Evolutionary conservation across 1,140 invertebrate genomes (phyloP).

Genomic region (Ctenoplectra terminalis): DNA sequence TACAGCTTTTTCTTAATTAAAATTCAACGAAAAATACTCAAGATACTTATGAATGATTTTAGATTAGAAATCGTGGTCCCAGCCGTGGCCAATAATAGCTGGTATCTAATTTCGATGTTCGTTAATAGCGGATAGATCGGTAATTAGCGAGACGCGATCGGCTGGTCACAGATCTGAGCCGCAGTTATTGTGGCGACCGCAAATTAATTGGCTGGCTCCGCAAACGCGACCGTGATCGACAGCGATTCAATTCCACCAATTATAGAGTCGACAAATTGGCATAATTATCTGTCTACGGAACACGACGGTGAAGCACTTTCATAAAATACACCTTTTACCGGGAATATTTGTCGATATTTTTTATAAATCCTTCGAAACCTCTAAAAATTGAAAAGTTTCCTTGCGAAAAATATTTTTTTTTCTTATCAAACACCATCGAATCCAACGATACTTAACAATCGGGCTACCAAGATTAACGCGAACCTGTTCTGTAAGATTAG

Average conservation of each 20-base stretch:
- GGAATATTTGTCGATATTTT: too few species aligned
- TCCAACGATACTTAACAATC: too few species aligned
- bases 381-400: too few species aligned
- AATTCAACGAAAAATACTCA: neutral
- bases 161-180: constrained; percentile 32
- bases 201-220: constrained; percentile 65
- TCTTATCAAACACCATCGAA: too few species aligned
- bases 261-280: constrained; percentile 3
- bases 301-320: neutral
- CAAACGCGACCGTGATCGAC: constrained; percentile 43
- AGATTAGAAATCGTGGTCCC: neutral
- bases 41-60: neutral
- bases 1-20: too few species aligned
- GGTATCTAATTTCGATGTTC: constrained; percentile 24
- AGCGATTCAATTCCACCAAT: constrained; percentile 37
- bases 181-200: constrained; percentile 43
- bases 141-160: constrained; percentile 66
- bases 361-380: too few species aligned
- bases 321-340: too few species aligned
- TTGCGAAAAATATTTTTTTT: too few species aligned
- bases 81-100: neutral
- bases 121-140: constrained; percentile 43
- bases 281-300: constrained; percentile 7
- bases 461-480: too few species aligned
- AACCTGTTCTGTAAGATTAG: too few species aligned